Evolutionary conservation across 2,888 invertebrate species (phyloP), one percentile per base, ranked within the genome.

Genomic region (Palloptera scutellata): DNA sequence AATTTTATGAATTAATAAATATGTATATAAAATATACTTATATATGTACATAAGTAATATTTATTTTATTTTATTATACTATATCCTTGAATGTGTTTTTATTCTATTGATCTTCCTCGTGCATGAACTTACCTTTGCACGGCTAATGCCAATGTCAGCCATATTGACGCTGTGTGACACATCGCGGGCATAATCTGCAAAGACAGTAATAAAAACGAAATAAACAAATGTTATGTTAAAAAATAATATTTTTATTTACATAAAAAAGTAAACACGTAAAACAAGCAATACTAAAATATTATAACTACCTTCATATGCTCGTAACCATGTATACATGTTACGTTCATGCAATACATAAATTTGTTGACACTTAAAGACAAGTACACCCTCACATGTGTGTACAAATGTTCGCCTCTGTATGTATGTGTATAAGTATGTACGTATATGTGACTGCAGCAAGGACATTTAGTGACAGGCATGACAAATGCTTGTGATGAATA

Each of bases 161-260:
- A 97, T 71, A 96, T 95, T 75, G 95, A 95, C 5, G 96, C 95
- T 5, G 96, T 96, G 86, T 97, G 97, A 84, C 96, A 96, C 86
- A 95, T 89, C 20, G 93, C 92, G 20, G 95, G 95, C 74, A 95
- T 78, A 68, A 83, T 79, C 85, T 85, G 79, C 9, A 81, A 81
- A 67, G 52, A 71, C 64, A 65, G 65, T n/a, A 64, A 67, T 19
- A 64, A 45, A 62, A 66, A 57, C 13, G n/a, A 61, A n/a, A 66
- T 48, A 6, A 61, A 52, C 58, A 51, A 11, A 20, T 48, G 40
- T 51, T 19, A 57, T 40, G 30, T 52, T 48, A 57, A 41, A 58
- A 62, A 67, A 17, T 42, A 9, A 45, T 19, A 42, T 48, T 48
- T 52, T 51, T 61, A 51, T 58, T 30, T 30, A 4, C 30, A 30